Conservation (phyloP, 64 coral and sea anemone genomes). For the Astreopora myriophthalma region DNA sequence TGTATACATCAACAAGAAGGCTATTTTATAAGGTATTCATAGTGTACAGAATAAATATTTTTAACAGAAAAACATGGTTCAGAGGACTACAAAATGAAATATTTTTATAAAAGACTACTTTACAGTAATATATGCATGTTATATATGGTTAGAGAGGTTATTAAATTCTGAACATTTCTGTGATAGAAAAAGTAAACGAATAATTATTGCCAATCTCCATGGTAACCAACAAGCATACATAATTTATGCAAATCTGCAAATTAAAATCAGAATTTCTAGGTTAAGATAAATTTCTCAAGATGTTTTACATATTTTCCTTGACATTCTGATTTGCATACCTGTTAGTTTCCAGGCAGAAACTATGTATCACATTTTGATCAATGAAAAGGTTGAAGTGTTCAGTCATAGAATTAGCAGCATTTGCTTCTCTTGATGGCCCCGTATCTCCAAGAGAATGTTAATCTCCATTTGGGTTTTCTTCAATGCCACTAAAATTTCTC, state of each 20-base stretch:
- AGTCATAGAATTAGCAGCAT: background rate
- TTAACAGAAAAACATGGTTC: too few species aligned
- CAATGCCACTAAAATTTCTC: background rate
- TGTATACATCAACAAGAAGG: background rate
- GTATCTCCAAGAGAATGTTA: too few species aligned
- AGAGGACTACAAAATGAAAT: too few species aligned
- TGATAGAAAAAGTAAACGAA: background rate
- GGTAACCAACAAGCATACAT: constrained; percentile 5
- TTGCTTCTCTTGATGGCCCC: too few species aligned
- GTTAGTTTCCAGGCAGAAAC: too few species aligned
- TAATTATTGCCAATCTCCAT: background rate
- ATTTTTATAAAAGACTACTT: too few species aligned
- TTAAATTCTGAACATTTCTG: too few species aligned
- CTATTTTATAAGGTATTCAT: constrained; percentile 4
- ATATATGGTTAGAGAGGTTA: too few species aligned
- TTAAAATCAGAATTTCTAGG: constrained; percentile 5
- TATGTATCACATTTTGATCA: too few species aligned
- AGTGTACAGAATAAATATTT: background rate
- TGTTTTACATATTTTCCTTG: too few species aligned
- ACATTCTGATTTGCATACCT: too few species aligned
- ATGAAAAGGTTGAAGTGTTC: background rate
- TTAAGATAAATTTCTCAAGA: background rate
- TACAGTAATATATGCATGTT: too few species aligned
- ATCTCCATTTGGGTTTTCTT: background rate
- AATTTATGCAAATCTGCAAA: constrained; percentile 19